Evolutionary conservation across 2,888 invertebrate species (phyloP).

Genomic region (Mayetiola destructor): DNA sequence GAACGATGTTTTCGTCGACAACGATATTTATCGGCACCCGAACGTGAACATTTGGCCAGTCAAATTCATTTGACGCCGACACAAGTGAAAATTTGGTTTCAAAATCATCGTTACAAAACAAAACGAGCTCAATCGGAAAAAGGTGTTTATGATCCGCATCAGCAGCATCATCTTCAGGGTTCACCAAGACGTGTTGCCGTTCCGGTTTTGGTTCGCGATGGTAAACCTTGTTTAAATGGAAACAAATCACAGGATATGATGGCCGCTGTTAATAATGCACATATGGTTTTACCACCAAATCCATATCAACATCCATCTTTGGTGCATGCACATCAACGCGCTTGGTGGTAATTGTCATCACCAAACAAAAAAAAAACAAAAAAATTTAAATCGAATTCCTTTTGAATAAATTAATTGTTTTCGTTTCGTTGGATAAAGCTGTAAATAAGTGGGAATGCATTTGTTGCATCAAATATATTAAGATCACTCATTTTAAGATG

Average conservation of each 20-base stretch:
- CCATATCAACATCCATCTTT: slow-evolving; percentile 28
- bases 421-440: too few relatives aligned
- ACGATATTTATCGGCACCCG: slow-evolving; percentile 92
- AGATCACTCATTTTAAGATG: too few relatives aligned
- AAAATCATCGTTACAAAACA: slow-evolving; percentile 97
- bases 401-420: too few relatives aligned
- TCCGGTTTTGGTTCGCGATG: slow-evolving; percentile 86
- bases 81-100: slow-evolving; percentile 99
- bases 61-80: slow-evolving; percentile 91
- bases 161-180: slow-evolving; percentile 43
- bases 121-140: slow-evolving; percentile 95
- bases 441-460: too few relatives aligned
- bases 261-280: slow-evolving; percentile 30
- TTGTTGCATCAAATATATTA: too few relatives aligned
- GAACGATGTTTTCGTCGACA: slow-evolving; percentile 92
- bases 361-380: too few relatives aligned
- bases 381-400: too few relatives aligned
- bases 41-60: slow-evolving; percentile 90
- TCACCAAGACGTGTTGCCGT: slow-evolving; percentile 88
- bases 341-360: slow-evolving; percentile 33
- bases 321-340: slow-evolving; percentile 16
- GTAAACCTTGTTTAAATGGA: slow-evolving; percentile 69
- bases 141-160: slow-evolving; percentile 48
- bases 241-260: slow-evolving; percentile 36
- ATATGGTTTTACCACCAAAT: slow-evolving; percentile 38